phyloP scores from a whole-genome alignment of 2,888 invertebrate genomes.

The Cyclophora albipunctata region DNA sequence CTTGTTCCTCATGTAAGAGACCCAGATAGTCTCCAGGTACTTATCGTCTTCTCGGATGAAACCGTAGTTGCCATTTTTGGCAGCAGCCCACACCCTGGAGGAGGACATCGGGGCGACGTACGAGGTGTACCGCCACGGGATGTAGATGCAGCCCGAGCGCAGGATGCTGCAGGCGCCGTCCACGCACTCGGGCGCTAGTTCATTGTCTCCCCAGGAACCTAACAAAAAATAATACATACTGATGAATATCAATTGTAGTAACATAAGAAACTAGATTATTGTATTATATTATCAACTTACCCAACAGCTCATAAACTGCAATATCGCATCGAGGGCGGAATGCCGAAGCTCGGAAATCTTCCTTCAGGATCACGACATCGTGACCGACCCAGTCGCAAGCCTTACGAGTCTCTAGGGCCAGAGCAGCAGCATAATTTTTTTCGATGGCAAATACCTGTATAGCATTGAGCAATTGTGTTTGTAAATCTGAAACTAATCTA shows the following conservation, averaged over 20 bases:
- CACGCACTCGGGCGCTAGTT: neutral
- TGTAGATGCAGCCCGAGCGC: neutral
- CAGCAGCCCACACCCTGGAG: neutral
- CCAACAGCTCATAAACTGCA: neutral
- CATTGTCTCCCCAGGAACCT: neutral
- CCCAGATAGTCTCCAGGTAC: neutral
- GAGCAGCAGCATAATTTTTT: neutral
- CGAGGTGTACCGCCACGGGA: neutral
- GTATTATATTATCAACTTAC: neutral
- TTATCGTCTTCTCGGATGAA: neutral
- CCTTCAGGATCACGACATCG: neutral
- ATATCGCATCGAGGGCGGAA: neutral
- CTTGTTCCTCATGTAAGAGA: neutral
- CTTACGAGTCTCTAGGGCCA: neutral
- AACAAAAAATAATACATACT: neutral
- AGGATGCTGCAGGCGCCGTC: neutral
- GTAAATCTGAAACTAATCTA: too few relatives aligned
- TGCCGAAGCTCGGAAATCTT: neutral
- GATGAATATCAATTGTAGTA: neutral
- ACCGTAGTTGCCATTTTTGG: neutral
- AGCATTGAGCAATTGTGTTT: too few relatives aligned
- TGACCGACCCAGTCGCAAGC: neutral
- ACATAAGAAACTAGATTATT: too few relatives aligned
- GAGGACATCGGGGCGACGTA: neutral
- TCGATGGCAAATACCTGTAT: neutral